Evolutionary conservation across 2,888 invertebrate genomes (phyloP).

Genomic region (Plusia festucae): DNA sequence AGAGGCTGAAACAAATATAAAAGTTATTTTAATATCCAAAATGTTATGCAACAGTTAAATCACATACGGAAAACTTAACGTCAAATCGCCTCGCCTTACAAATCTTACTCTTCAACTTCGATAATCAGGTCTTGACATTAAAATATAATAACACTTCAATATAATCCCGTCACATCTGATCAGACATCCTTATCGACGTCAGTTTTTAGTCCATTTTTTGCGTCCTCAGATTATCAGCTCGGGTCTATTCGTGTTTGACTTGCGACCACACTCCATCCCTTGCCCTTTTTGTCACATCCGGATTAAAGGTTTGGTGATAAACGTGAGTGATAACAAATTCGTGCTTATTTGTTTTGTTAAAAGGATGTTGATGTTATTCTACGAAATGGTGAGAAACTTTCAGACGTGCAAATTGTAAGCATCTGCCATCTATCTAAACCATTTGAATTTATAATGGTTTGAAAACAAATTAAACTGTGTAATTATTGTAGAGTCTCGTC

Average conservation of each 20-base stretch:
- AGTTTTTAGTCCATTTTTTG: conserved; percentile 38
- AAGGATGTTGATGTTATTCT: conserved; percentile 25
- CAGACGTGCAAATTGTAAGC: conserved; percentile 20
- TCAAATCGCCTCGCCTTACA: too few relatives aligned
- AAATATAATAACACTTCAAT: conserved; percentile 17
- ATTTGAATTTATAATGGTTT: background rate
- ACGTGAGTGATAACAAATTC: conserved; percentile 32
- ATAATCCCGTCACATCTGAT: conserved; percentile 31
- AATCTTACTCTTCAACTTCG: background rate
- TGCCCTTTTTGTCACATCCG: conserved; percentile 48
- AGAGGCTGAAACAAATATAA: too few relatives aligned
- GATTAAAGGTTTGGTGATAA: conserved; percentile 47
- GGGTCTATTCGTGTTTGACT: conserved; percentile 38
- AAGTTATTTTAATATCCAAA: too few relatives aligned
- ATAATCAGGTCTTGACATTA: conserved; percentile 7
- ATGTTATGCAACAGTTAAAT: too few relatives aligned
- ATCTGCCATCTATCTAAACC: background rate
- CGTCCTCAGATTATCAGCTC: conserved; percentile 36
- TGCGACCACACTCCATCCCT: conserved; percentile 35
- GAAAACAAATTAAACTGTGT: background rate
- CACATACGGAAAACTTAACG: too few relatives aligned
- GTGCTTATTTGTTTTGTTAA: conserved; percentile 30
- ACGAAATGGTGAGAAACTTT: background rate
- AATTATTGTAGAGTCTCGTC: background rate
- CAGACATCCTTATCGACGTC: conserved; percentile 42